Conservation (phyloP, 2,888 invertebrate genomes). For the Macropis europaea region DNA sequence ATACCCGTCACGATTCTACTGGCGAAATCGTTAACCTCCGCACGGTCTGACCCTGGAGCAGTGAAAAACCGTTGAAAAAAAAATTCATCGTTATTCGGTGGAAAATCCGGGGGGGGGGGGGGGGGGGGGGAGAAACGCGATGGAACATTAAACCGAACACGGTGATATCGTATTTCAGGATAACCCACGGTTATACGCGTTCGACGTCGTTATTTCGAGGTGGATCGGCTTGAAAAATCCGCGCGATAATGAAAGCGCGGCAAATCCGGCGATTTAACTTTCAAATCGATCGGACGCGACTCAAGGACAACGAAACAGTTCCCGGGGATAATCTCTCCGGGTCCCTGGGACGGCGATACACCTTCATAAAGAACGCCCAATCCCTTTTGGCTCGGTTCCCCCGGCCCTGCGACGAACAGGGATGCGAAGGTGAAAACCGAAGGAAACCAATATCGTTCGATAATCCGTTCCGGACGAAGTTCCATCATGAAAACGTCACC, state of each 20-base stretch:
- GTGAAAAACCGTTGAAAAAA: not conserved
- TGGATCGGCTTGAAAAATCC: not conserved
- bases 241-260: conserved; percentile 6
- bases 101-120: no score
- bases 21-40: no score
- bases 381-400: not conserved
- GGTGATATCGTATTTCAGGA: conserved; percentile 13
- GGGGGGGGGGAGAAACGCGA: no score
- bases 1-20: no score
- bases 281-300: not conserved
- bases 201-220: no score
- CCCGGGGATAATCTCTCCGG: not conserved
- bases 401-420: not conserved
- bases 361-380: conserved; percentile 26
- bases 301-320: not conserved
- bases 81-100: no score
- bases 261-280: conserved; percentile 36
- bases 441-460: conserved; percentile 3
- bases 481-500: not conserved
- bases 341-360: conserved; percentile 17
- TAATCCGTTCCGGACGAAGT: not conserved
- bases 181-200: not conserved
- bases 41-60: no score
- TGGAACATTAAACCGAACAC: conserved; percentile 8
- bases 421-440: not conserved